These are phyloP conservation scores for Erebia aethiops DNA, from an alignment of 2,888 invertebrate genomes.

Conservation along the genomic window DNA sequence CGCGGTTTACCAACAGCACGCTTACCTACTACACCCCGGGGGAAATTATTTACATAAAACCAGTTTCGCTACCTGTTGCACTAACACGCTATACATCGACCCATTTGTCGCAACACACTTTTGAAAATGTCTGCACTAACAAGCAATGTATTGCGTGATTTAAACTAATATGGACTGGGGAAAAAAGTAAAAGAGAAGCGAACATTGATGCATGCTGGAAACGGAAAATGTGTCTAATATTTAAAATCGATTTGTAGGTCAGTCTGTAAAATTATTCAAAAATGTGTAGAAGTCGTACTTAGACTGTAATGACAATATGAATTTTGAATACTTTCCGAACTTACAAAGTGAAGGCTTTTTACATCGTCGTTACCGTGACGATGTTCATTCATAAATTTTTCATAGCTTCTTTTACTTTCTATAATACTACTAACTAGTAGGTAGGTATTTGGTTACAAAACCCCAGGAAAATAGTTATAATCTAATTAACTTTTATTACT, in stretches of 20 bases:
- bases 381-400: neutral
- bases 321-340: no score
- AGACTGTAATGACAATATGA: no score
- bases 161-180: conserved; percentile 10
- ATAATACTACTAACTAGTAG: neutral
- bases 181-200: conserved; percentile 19
- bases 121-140: neutral
- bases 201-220: conserved; percentile 23
- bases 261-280: conserved; percentile 15
- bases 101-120: conserved; percentile 8
- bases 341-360: no score
- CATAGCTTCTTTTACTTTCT: neutral
- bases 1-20: conserved; percentile 14
- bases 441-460: neutral
- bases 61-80: conserved; percentile 39
- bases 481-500: conserved; percentile 14
- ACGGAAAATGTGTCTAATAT: conserved; percentile 15
- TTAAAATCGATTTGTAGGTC: conserved; percentile 14
- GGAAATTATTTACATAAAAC: conserved; percentile 38
- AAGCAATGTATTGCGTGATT: conserved; percentile 10
- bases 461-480: neutral
- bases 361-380: no score
- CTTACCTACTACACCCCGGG: conserved; percentile 25
- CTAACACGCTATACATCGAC: conserved; percentile 13
- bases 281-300: neutral